A percentile compares a stretch with the other conserved stretches of the same genome.
Evolutionary conservation across 1,140 invertebrate genomes (phyloP).

Genomic region (Chelonus insularis): DNA sequence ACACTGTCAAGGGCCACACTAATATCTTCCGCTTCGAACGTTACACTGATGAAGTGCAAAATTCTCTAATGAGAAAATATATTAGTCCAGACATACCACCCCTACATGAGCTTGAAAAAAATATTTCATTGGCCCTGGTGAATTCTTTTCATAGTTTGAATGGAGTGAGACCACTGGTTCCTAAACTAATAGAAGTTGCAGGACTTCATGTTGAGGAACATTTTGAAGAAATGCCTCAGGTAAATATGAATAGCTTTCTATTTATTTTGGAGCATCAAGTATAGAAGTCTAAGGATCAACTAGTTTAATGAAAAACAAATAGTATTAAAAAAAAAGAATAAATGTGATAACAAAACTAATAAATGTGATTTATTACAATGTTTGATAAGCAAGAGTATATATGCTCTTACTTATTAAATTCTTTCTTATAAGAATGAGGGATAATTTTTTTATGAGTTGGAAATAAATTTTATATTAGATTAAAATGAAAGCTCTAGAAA

Average conservation of each 20-base stretch:
- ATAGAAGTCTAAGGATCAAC: too few species aligned
- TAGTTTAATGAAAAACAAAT: too few species aligned
- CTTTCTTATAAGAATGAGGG: too few species aligned
- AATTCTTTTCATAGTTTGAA: constrained; percentile 54
- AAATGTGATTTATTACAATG: too few species aligned
- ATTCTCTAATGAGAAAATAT: constrained; percentile 55
- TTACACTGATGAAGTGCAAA: constrained; percentile 35
- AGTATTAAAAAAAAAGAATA: neutral
- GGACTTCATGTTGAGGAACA: constrained; percentile 51
- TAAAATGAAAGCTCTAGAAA: too few species aligned
- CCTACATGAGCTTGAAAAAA: constrained; percentile 60
- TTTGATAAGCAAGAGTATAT: too few species aligned
- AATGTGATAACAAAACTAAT: too few species aligned
- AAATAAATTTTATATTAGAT: too few species aligned
- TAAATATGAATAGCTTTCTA: constrained; percentile 23
- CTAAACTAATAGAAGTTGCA: constrained; percentile 53
- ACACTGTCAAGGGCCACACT: constrained; percentile 28
- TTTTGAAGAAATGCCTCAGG: constrained; percentile 30
- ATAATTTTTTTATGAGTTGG: too few species aligned
- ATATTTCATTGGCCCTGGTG: constrained; percentile 46
- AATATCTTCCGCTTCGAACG: constrained; percentile 15
- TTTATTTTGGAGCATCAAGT: neutral
- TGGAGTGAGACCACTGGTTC: constrained; percentile 46
- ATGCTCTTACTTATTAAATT: too few species aligned
- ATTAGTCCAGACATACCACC: constrained; percentile 64